Percentiles rank a stretch among this genome's conserved stretches.
Conservation (phyloP, 2,113 vertebrate genomes). For the Lagopus leucura region DNA sequence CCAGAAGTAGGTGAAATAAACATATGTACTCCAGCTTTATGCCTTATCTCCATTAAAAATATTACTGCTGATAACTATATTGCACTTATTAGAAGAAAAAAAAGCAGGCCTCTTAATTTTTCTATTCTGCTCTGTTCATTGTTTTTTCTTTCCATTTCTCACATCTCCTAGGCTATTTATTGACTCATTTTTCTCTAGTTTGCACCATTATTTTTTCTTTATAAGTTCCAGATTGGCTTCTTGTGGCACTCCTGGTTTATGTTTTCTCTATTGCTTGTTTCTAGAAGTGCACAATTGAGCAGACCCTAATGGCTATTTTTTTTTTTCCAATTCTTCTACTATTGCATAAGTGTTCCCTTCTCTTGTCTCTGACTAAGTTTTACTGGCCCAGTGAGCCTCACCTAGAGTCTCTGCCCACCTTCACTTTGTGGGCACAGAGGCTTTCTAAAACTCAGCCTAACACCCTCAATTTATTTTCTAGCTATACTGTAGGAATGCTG, state of each 20-base stretch:
- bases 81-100: neutral
- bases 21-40: neutral
- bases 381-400: neutral
- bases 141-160: neutral
- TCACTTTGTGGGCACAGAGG: neutral
- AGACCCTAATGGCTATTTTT: neutral
- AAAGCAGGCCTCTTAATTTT: neutral
- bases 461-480: neutral
- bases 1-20: neutral
- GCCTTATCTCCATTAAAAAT: neutral
- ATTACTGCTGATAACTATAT: neutral
- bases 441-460: neutral
- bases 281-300: neutral
- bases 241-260: neutral
- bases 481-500: neutral
- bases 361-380: neutral
- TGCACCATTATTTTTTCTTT: neutral
- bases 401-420: rapidly evolving
- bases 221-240: neutral
- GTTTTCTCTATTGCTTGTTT: neutral
- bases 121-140: neutral
- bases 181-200: neutral
- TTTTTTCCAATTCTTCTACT: neutral
- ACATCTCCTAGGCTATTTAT: neutral
- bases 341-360: neutral